Evolutionary conservation across 1,140 invertebrate genomes (phyloP), one percentile per base, ranked within the genome.

Genomic region (Drosophila kurseongensis): DNA sequence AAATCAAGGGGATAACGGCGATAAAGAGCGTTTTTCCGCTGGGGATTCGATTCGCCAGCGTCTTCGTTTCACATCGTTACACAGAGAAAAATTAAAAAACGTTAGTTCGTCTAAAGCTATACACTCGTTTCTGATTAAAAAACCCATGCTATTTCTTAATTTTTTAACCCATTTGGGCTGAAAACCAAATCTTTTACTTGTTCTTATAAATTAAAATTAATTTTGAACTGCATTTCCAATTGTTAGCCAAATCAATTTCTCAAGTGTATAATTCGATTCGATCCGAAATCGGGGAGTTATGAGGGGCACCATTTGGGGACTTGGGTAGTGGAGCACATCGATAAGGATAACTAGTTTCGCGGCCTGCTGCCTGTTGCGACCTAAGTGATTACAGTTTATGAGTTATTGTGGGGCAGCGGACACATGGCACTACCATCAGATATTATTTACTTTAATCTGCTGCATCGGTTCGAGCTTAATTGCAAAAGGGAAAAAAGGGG

Each of bases 371-470:
- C 65, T 36, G 62, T 48, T 23, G 57, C 29, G 41, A 61, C 52
- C 68, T 88, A 83, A 86, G 83, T 86, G 83, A 88, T 86, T 86
- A 83, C 84, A 82, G 75, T 80, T 83, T 83, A 88, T 88, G 83
- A 86, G 75, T 86, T 86, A 76, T 88, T 79, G 79, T 86, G 38
- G 35, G 29, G 56, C 48, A 58, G 48, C 29, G 42, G 48, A 42
- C 38, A 29, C 63, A 45, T 59, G 27, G 42, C 47, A 58, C 9
- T 40, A 68, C 45, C 59, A 78, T 66, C 80, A 88, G 83, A 86
- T 86, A 86, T 82, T 86, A 88, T 88, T 86, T 86, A 86, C 84
- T 88, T 86, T 86, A 86, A 86, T 86, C 83, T 86, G 79, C 66
- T 63, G 67, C 83, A 86, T 88, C 83, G 75, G 57, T 63, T 63